Conservation (phyloP, 2,888 invertebrate species). For the Tenthredo notha region DNA sequence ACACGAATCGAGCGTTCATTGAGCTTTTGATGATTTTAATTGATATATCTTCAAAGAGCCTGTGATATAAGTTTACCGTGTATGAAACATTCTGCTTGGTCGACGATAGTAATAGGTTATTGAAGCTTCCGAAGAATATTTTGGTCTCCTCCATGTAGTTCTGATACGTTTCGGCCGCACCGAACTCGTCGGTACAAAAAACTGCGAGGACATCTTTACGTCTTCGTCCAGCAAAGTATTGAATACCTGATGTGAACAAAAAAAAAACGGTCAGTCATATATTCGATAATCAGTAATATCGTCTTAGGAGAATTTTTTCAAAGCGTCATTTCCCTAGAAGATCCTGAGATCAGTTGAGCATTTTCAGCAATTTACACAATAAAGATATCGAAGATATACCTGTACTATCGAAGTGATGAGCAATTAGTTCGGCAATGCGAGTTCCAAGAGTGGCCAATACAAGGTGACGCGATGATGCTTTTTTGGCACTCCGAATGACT, state of each 20-base stretch:
- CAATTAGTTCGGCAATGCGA: constrained; percentile 67
- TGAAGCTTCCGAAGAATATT: neutral
- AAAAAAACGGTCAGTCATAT: neutral
- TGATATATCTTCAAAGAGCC: neutral
- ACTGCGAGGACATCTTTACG: neutral
- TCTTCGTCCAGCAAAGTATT: neutral
- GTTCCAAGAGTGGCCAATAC: constrained; percentile 66
- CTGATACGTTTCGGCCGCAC: neutral
- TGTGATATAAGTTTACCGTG: neutral
- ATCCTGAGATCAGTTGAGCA: no score
- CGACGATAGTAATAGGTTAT: neutral
- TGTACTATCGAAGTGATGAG: constrained; percentile 68
- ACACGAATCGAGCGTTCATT: neutral
- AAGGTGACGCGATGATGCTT: constrained; percentile 60
- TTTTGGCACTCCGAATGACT: neutral
- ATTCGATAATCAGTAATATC: neutral
- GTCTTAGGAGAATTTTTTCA: no score
- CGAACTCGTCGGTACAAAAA: neutral
- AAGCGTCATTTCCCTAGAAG: no score
- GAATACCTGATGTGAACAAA: neutral
- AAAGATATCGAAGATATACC: constrained; percentile 60
- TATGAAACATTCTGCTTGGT: neutral
- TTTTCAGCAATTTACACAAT: no score
- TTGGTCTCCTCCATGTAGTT: neutral
- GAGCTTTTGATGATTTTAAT: neutral